A percentile compares a stretch with the other conserved stretches of the same genome.
These are phyloP conservation scores for Pegoplata infirma DNA, from an alignment of 2,888 invertebrate genomes.

Conservation along the genomic window DNA sequence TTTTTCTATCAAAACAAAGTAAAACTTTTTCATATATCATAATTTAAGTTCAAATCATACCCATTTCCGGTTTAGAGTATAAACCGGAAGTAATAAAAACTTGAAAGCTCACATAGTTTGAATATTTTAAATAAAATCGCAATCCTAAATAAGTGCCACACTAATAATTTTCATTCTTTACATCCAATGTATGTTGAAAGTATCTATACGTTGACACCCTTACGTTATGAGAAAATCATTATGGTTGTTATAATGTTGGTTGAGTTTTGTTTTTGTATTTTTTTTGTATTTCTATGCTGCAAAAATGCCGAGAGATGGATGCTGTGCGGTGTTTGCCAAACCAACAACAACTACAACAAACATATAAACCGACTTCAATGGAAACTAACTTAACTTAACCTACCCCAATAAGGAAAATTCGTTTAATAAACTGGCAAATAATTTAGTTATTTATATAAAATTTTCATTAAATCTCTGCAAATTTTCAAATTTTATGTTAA, in stretches of 20 bases:
- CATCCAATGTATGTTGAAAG: slow-evolving; percentile 23
- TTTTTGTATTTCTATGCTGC: slow-evolving; percentile 7
- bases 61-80: no score
- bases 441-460: neutral
- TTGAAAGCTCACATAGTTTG: no score
- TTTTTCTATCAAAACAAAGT: no score
- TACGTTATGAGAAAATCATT: slow-evolving; percentile 36
- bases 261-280: no score
- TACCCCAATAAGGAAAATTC: slow-evolving; percentile 55
- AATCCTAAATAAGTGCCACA: neutral
- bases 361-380: slow-evolving; percentile 10
- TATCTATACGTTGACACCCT: slow-evolving; percentile 62
- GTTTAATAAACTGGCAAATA: slow-evolving; percentile 43
- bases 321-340: slow-evolving; percentile 1
- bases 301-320: slow-evolving; percentile 34
- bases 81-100: no score
- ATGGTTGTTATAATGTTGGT: slow-evolving; percentile 30
- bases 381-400: slow-evolving; percentile 46
- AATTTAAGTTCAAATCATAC: no score
- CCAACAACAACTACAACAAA: slow-evolving; percentile 37
- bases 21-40: no score
- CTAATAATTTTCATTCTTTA: neutral
- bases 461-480: neutral
- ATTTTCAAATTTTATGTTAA: neutral
- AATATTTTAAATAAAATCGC: no score